Evolutionary conservation across 92 coral and sea anemone species (phyloP), one percentile per base, ranked within the genome.

Genomic region (Porites divaricata): DNA sequence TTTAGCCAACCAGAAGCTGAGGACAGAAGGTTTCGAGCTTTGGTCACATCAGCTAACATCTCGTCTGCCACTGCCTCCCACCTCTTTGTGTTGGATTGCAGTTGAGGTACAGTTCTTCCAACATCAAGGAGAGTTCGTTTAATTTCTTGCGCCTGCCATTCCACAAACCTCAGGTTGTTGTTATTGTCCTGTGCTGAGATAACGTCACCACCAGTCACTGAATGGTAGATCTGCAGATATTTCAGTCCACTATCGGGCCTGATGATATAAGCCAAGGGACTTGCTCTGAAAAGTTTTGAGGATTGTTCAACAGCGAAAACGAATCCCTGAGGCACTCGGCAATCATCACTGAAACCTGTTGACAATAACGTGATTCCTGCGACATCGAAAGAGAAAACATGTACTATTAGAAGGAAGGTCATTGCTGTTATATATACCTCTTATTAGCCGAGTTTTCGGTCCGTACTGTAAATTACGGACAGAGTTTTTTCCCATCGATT

Each of bases 151-250:
- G 62, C 21, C 72, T 77, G 71, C 28, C 7, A 77, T 63, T 63
- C 59, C 62, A 77, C 53, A 63, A 50, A 77, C 22, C 35, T 77
- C 62, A 77, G 51, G 6, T 63, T 63, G 2, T 63, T 63, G 15
- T 63, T 45, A 14, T 4, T 15, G 64, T 77, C 82, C 1, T 63
- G 59, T n/a, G 41, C 61, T 50, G 58, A 9, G 72, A 65, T 21
- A 20, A 35, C 72, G 45, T 77, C 57, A 25, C 82, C 82, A 9
- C 82, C 82, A 1, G 52, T 35, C 15, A 62, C 62, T 11, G 81
- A 62, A 62, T 76, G 28, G 54, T 61, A 76, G 9, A 77, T 41
- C 13, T 65, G 72, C 22, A 77, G 17, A 63, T 35, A 62, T 14
- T 63, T 41, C 61, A 24, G 7, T 16, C 45, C 72, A 11, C 72